A percentile compares a stretch with the other conserved stretches of the same genome.
Conservation (phyloP, 2,113 vertebrate genomes). For the Grantiella picta region DNA sequence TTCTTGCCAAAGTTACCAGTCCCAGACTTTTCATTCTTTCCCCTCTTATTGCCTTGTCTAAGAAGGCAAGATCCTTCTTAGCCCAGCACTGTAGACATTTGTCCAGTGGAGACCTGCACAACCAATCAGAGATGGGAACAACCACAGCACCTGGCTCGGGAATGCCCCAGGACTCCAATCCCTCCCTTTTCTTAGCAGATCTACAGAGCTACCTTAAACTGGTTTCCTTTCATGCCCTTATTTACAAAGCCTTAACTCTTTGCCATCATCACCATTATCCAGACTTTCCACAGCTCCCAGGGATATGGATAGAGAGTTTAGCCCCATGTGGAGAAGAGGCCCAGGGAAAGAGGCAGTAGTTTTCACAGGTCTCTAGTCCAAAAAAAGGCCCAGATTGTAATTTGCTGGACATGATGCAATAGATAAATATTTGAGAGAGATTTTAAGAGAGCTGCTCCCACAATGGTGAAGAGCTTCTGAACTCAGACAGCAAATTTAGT, state of each 20-base stretch:
- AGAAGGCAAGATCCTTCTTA: neutral
- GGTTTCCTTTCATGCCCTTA: neutral
- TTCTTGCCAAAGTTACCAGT: neutral
- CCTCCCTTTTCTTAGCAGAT: neutral
- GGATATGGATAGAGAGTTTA: neutral
- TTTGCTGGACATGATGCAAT: neutral
- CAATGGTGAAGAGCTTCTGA: neutral
- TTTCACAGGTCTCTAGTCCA: neutral
- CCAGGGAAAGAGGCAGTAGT: neutral
- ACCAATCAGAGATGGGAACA: neutral
- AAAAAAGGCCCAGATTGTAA: neutral
- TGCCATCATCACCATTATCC: neutral
- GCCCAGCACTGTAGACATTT: neutral
- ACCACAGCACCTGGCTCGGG: neutral
- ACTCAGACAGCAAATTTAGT: neutral
- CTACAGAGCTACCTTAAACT: neutral
- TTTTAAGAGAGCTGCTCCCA: neutral
- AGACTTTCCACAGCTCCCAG: neutral
- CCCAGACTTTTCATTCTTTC: neutral
- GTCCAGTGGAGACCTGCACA: neutral
- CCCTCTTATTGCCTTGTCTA: neutral
- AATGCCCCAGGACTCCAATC: neutral
- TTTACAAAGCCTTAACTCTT: neutral
- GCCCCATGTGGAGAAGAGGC: neutral
- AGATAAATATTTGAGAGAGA: neutral